Base-by-base conservation (phyloP, 2,888 invertebrate species). In the Nemotelus nigrinus region DNA sequence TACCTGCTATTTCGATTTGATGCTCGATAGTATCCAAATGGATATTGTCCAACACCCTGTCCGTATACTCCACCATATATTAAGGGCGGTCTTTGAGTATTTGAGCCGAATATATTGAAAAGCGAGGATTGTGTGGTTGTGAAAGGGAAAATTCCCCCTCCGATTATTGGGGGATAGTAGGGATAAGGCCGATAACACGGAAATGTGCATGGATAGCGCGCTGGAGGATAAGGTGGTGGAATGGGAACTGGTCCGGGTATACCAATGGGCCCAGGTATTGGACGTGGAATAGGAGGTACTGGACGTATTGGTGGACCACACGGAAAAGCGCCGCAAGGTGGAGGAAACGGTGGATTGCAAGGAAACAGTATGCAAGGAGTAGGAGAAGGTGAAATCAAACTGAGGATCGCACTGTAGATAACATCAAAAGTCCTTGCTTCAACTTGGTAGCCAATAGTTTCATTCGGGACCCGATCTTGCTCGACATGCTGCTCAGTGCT, bases 341-440 rank as follows among this genome's bases (percentile, higher is more conserved):
- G 74, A 39, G 10, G 48, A 41, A 74, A 8, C 2, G 41, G 50
- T 8, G 74, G 63, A 41, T 55, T 3, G n/a, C 70, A 70, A 6
- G 70, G 70, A 55, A 39, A 70, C n/a, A 41, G 70, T 43, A n/a
- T n/a, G 41, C 70, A 70, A n/a, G 65, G 65, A 3, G 72, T 44
- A 53, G 39, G 6, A 3, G 41, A 47, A 41, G 47, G 58, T 6
- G 71, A 8, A 25, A 64, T 43, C 48, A 64, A 50, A 44, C 48
- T 43, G 10, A 57, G 4, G 41, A 75, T 47, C 10, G 75, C 50
- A 10, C 50, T 2, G n/a, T 45, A 63, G 7, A 75, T 75, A 2
- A 75, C 41, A 63, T 75, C 63, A 4, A 75, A 60, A 3, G 75
- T 75, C 48, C 64, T 7, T 25, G 63, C 48, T 43, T 75, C 10